phyloP scores from a whole-genome alignment of 2,888 invertebrate genomes.

The Diplazon laetatorius region DNA sequence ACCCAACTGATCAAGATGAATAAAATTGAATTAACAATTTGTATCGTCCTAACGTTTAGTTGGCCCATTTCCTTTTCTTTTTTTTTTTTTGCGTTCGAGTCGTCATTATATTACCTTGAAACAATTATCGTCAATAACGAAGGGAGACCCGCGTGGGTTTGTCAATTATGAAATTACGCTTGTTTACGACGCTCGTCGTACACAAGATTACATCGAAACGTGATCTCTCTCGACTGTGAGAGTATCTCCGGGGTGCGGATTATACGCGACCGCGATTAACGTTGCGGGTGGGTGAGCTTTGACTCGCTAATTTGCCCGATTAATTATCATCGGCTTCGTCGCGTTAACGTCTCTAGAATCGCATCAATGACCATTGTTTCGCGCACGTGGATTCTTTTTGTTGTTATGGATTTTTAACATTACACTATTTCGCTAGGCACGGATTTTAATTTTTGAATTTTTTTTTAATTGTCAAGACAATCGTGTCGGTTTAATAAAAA shows the following conservation, averaged over 20 bases:
- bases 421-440: no score
- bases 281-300: conserved; percentile 21
- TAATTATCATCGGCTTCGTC: conserved; percentile 6
- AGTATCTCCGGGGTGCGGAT: background rate
- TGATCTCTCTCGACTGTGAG: background rate
- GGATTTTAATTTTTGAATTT: no score
- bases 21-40: no score
- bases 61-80: conserved; percentile 32
- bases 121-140: conserved; percentile 76
- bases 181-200: conserved; percentile 72
- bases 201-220: conserved; percentile 57
- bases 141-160: conserved; percentile 71
- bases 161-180: conserved; percentile 78
- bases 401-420: no score
- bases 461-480: no score
- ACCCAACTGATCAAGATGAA: no score
- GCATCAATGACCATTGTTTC: background rate
- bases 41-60: conserved; percentile 38
- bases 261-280: background rate
- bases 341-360: no score
- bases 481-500: no score
- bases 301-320: conserved; percentile 12
- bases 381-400: no score
- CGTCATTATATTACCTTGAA: conserved; percentile 69
- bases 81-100: conserved; percentile 53